Conservation (phyloP, 1,140 invertebrate species). For the Lasioglossum albipes region DNA sequence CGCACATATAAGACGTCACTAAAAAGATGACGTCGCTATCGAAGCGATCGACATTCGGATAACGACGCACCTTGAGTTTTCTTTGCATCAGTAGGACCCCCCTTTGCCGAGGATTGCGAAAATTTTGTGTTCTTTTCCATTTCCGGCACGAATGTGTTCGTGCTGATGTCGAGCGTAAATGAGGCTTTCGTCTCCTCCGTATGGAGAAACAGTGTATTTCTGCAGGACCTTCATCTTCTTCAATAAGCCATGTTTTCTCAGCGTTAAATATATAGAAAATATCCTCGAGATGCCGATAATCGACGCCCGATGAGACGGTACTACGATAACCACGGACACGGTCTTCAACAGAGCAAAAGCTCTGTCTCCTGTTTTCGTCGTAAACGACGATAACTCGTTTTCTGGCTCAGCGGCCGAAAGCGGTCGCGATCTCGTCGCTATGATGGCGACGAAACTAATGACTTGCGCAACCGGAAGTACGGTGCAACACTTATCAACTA, state of each 20-base stretch:
- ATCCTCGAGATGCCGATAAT: slow-evolving; percentile 61
- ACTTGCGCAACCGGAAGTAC: slow-evolving; percentile 63
- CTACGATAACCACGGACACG: slow-evolving; percentile 47
- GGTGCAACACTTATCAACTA: neutral
- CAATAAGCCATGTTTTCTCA: slow-evolving; percentile 89
- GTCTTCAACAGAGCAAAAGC: slow-evolving; percentile 58
- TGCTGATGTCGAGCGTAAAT: slow-evolving; percentile 68
- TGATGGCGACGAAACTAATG: slow-evolving; percentile 83
- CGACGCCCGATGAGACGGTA: slow-evolving; percentile 40
- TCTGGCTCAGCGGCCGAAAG: slow-evolving; percentile 76
- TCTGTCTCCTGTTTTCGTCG: slow-evolving; percentile 81
- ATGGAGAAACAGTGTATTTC: slow-evolving; percentile 84
- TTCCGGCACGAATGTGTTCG: slow-evolving; percentile 78
- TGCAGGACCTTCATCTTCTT: slow-evolving; percentile 86
- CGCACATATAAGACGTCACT: slow-evolving; percentile 3
- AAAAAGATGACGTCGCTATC: slow-evolving; percentile 35
- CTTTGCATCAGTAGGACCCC: slow-evolving; percentile 83
- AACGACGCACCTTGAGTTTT: slow-evolving; percentile 84
- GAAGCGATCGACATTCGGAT: slow-evolving; percentile 19
- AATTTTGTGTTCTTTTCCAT: slow-evolving; percentile 88
- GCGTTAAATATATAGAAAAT: slow-evolving; percentile 73
- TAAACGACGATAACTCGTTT: slow-evolving; percentile 81
- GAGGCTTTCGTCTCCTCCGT: slow-evolving; percentile 84
- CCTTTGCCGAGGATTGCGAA: slow-evolving; percentile 83
- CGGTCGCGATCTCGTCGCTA: slow-evolving; percentile 82